Evolutionary conservation across 2,888 invertebrate species (phyloP), one percentile per base, ranked within the genome.

Genomic region (Acrocyrtus sp.): DNA sequence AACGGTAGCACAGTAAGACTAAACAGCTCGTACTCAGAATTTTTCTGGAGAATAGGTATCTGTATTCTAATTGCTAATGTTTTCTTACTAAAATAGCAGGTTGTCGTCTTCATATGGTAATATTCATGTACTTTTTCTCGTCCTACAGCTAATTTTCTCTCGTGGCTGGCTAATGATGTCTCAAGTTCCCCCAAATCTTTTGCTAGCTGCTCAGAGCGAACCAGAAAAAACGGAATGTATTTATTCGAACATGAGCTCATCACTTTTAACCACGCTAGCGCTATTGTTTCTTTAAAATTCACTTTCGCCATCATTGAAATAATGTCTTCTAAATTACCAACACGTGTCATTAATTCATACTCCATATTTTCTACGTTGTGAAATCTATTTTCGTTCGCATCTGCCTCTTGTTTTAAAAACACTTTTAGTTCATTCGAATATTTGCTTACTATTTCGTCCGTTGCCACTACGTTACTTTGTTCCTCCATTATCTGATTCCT

Each of bases 381-480:
- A 26, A 65, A 21, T 2, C 34, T 21, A 41, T 65, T 65, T 29
- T 15, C 12, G 5, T 1, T 54, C 1, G 4, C 17, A 15, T 2
- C n/a, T 54, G 27, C 27, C 26, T 29, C 15, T n/a, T 65, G 12
- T 26, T 60, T 60, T 8, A 65, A 17, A 29, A 19, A 65, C 15
- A 5, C 21, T 22, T 43, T 1, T 34, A 65, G 19, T 17, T 47
- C 8, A 4, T 45, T 6, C 1, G 65, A 65, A 17, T 65, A 65
- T n/a, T 21, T 1, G 15, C 19, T 65, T 5, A 54, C 3, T 3
- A 54, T 1, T 21, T 19, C 17, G 3, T 17, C 27, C 2, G 6
- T 41, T 1, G 27, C 22, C 1, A 54, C 26, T 10, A 29, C 27
- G 10, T 19, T 12, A 5, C 21, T 10, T 24, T 65, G 65, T 1